Base-by-base conservation (phyloP, 2,113 vertebrate species). In the Dascyllus trimaculatus region DNA sequence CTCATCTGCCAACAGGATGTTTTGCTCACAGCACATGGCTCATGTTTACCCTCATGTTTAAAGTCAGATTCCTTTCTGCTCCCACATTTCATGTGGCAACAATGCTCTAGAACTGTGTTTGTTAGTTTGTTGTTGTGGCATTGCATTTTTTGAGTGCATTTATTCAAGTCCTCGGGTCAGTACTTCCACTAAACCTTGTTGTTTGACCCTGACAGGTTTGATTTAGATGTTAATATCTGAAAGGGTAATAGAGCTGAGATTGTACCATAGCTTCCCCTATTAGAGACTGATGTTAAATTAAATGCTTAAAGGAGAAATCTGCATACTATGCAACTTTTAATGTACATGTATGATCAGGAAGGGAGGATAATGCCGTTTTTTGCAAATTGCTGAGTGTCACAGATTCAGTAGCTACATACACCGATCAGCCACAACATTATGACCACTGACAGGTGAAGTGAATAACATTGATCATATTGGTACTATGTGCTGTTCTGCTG, bases 1-100 rank as follows among this genome's bases (percentile, higher is more conserved):
- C 43, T 79, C 78, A 85, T 76, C 75, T 74, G 82, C 70, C 76
- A 57, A 67, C 76, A 89, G 88, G 80, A 90, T 91, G 84, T 92
- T 88, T 77, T 87, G 45, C 71, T 77, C 62, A 80, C 26, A 25
- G 57, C 81, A 82, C 70, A 84, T 79, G 54, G 65, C 62, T 77
- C 62, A 68, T 80, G 73, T 84, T 89, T 88, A 90, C 73, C 66
- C 54, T 84, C 80, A 26, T 64, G 71, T 74, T 74, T 35, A 15
- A 4, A 56, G 67, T 63, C 75, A 32, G 51, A 75, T 79, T 84
- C 49, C 32, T 69, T 53, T 80, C 38, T 61, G 29, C 32, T 67
- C 38, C 45, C 40, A 45, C 26, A 7, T 7, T 4, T 75, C 58
- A 8, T 51, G 29, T 51, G 45, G 74, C 61, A 71, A 68, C 71